phyloP scores from a whole-genome alignment of 2,888 invertebrate species.

The Trichogramma dendrolimi region DNA sequence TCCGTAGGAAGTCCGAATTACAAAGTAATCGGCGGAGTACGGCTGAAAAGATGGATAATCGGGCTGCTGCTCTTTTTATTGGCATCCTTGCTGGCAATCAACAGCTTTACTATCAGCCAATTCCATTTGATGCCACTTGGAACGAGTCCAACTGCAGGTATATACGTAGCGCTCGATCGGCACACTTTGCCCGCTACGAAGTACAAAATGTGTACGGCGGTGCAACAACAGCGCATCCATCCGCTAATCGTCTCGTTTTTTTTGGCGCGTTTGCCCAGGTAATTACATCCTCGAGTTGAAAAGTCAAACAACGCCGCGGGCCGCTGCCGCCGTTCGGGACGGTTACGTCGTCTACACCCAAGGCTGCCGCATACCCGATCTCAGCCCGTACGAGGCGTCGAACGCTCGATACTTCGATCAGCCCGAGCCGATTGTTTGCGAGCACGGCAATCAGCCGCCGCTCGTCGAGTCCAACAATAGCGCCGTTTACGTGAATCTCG shows the following conservation, averaged over 20 bases:
- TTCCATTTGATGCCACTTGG: conserved; percentile 32
- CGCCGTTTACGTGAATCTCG: conserved; percentile 57
- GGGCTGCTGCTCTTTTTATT: conserved; percentile 39
- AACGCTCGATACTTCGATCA: conserved; percentile 58
- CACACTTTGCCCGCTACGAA: too few relatives aligned
- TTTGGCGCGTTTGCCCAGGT: conserved; percentile 19
- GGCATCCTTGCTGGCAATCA: conserved; percentile 40
- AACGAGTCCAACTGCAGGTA: conserved; percentile 20
- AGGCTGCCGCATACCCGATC: conserved; percentile 66
- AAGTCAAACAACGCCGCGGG: conserved; percentile 20
- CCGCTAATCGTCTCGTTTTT: conserved; percentile 1
- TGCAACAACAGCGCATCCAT: too few relatives aligned
- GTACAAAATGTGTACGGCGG: too few relatives aligned
- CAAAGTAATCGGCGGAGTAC: conserved; percentile 30
- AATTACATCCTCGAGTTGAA: conserved; percentile 21
- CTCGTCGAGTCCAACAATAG: conserved; percentile 60
- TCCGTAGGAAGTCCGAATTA: conserved; percentile 18
- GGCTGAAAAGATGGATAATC: conserved; percentile 42
- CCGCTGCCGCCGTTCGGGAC: conserved; percentile 24
- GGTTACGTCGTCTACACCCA: conserved; percentile 60
- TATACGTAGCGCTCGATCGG: too few relatives aligned
- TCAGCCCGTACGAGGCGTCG: conserved; percentile 60
- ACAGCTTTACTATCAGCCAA: conserved; percentile 41
- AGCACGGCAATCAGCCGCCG: conserved; percentile 55
- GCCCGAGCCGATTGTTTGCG: conserved; percentile 55